These are phyloP conservation scores for Ciconia nigra DNA, from an alignment of 2,797 vertebrate genomes.

Conservation along the genomic window DNA sequence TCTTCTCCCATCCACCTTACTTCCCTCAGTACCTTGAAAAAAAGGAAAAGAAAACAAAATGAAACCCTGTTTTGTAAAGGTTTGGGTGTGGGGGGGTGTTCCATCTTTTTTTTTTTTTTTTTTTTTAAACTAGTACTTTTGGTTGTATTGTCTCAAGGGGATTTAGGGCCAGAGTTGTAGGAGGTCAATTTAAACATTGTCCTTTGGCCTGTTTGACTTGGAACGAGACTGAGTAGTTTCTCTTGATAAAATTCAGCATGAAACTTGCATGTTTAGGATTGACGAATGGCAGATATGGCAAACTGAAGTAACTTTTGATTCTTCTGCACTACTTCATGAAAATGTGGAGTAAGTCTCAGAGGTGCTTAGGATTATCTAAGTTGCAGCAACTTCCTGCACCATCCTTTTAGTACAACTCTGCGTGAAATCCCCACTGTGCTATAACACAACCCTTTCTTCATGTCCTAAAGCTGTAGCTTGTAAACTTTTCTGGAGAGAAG, in stretches of 20 bases:
- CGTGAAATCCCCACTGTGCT: neutral
- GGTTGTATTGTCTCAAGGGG: neutral
- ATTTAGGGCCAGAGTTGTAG: neutral
- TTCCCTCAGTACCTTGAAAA: neutral
- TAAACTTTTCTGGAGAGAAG: neutral
- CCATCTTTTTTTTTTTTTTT: neutral
- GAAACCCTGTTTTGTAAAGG: neutral
- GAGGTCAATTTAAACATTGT: neutral
- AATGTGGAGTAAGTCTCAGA: neutral
- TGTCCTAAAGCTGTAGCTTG: neutral
- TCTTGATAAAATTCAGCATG: neutral
- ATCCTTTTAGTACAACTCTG: neutral
- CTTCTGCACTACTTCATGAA: neutral
- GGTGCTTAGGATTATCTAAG: neutral
- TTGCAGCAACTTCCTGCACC: neutral
- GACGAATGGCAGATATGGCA: neutral
- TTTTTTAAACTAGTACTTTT: neutral
- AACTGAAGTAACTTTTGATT: neutral
- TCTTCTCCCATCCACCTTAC: neutral
- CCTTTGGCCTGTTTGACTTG: neutral
- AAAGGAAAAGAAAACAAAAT: neutral
- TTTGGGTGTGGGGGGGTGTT: rapidly evolving
- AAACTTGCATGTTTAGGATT: neutral
- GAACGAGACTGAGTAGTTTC: neutral
- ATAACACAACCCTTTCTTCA: neutral